These are phyloP conservation scores for Scortum barcoo DNA, from an alignment of 2,113 vertebrate species.

Conservation along the genomic window DNA sequence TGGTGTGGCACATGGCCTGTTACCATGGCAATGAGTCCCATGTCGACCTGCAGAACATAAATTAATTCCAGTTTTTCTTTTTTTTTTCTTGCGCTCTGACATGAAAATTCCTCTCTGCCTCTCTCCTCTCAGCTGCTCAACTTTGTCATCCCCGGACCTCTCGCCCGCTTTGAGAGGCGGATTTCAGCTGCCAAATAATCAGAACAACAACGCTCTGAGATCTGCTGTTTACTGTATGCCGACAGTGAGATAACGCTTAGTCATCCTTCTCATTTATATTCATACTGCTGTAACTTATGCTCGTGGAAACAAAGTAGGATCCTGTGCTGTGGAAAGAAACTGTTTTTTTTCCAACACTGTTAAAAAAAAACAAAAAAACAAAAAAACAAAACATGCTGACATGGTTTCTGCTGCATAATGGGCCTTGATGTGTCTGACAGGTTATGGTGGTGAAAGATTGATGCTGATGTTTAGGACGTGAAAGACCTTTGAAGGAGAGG, in stretches of 20 bases:
- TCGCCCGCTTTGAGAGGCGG: not conserved
- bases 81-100: constrained; percentile 38
- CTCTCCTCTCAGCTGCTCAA: constrained; percentile 10
- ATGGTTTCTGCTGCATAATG: constrained; percentile 25
- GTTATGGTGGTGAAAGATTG: constrained; percentile 52
- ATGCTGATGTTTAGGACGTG: constrained; percentile 61
- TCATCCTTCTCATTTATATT: constrained; percentile 66
- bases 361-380: too few species aligned
- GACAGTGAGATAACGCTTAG: constrained; percentile 47
- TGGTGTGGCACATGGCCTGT: constrained; percentile 77
- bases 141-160: constrained; percentile 41
- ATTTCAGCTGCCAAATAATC: constrained; percentile 38
- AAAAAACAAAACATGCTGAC: constrained; percentile 51
- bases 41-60: constrained; percentile 72
- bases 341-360: not conserved
- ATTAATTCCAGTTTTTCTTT: constrained; percentile 60
- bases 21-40: constrained; percentile 81
- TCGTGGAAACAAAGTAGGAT: constrained; percentile 38
- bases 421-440: constrained; percentile 51
- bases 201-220: constrained; percentile 9
- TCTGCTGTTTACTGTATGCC: constrained; percentile 35
- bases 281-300: constrained; percentile 56
- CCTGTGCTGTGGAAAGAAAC: constrained; percentile 14
- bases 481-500: constrained; percentile 48
- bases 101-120: constrained; percentile 21